Conservation (phyloP, 2,113 vertebrate genomes). For the Thinocorus orbignyianus region DNA sequence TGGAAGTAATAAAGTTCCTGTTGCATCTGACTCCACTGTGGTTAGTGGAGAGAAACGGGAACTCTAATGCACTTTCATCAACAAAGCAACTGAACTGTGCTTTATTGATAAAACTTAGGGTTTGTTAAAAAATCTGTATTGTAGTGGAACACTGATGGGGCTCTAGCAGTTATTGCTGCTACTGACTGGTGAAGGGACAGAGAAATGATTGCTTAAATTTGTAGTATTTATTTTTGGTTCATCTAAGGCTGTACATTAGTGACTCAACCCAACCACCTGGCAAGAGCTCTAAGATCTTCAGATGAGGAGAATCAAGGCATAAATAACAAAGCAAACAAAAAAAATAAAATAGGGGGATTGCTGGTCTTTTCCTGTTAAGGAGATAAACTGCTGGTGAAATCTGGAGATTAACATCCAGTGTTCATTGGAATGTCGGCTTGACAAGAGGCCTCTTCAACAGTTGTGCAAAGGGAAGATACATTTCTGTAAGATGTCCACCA, state of each 20-base stretch:
- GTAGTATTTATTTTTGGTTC: constrained; percentile 36
- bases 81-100: constrained; percentile 34
- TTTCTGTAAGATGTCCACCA: background rate
- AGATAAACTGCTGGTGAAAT: background rate
- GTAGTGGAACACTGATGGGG: constrained; percentile 56
- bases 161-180: constrained; percentile 64
- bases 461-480: background rate
- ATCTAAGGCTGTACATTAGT: constrained; percentile 39
- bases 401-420: background rate
- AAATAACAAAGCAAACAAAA: background rate
- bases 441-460: background rate
- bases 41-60: constrained; percentile 79
- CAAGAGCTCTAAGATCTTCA: background rate
- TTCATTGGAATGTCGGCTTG: background rate
- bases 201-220: background rate
- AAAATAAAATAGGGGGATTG: background rate
- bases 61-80: constrained; percentile 74
- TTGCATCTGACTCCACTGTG: constrained; percentile 44
- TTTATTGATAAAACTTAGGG: constrained; percentile 40
- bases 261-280: constrained; percentile 20
- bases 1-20: constrained; percentile 71
- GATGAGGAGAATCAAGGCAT: background rate
- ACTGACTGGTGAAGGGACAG: constrained; percentile 26
- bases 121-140: constrained; percentile 45
- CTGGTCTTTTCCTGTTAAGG: background rate